A percentile compares a stretch with the other conserved stretches of the same genome.
Evolutionary conservation across 1,140 invertebrate species (phyloP).

Genomic region (Trinorchestia longiramus): DNA sequence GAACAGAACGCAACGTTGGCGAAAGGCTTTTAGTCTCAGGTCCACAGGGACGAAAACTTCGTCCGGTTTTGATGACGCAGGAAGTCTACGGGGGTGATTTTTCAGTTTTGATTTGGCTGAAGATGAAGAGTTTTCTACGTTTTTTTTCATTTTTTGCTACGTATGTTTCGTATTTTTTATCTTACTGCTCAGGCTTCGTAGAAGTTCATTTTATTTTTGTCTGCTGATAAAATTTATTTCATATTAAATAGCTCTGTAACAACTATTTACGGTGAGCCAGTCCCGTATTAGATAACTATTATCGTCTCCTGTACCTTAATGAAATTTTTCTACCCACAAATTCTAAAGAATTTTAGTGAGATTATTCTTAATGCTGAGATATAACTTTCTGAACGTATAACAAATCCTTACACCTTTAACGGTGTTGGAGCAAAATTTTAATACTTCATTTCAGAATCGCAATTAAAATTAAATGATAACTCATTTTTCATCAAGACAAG

Average conservation of each 20-base stretch:
- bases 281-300: background rate
- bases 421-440: too few species aligned
- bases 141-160: too few species aligned
- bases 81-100: background rate
- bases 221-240: background rate
- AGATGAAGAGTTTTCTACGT: background rate
- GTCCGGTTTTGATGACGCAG: constrained; percentile 46
- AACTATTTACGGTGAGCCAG: background rate
- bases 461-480: too few species aligned
- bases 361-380: too few species aligned
- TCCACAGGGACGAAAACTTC: constrained; percentile 26
- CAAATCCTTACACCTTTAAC: too few species aligned
- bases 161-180: background rate
- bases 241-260: too few species aligned
- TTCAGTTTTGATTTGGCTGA: background rate
- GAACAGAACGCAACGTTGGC: background rate
- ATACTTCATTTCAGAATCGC: too few species aligned
- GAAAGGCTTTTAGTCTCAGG: constrained; percentile 27
- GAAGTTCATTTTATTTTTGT: background rate
- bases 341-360: too few species aligned
- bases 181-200: background rate
- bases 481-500: too few species aligned
- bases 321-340: too few species aligned
- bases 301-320: too few species aligned
- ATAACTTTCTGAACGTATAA: too few species aligned